A percentile compares a stretch with the other conserved stretches of the same genome.
Evolutionary conservation across 1,140 invertebrate species (phyloP).

Genomic region (Megalonaias nervosa): DNA sequence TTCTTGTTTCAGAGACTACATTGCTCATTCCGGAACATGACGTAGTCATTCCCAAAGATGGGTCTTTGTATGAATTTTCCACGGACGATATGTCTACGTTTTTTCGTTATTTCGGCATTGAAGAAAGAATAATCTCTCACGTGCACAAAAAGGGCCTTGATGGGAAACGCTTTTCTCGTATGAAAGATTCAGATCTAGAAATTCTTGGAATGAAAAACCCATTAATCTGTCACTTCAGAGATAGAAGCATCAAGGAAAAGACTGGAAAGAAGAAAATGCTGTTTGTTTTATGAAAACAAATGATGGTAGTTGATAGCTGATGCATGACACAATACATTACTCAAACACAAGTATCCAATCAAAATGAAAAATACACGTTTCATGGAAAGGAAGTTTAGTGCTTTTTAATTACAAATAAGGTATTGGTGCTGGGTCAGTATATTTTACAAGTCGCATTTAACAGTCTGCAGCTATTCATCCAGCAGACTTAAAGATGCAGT

Average conservation of each 20-base stretch:
- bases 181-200: conserved; percentile 54
- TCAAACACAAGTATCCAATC: too few species aligned
- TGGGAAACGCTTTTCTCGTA: conserved; percentile 45
- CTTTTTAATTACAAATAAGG: too few species aligned
- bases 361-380: too few species aligned
- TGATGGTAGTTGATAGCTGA: too few species aligned
- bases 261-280: conserved; percentile 27
- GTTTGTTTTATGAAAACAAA: conserved; percentile 37
- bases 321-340: too few species aligned
- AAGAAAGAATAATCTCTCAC: conserved; percentile 43
- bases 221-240: conserved; percentile 47
- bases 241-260: conserved; percentile 38
- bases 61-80: conserved; percentile 43
- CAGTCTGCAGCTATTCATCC: too few species aligned
- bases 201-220: conserved; percentile 47
- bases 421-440: too few species aligned
- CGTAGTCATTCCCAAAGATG: conserved; percentile 82
- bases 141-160: conserved; percentile 48
- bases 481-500: too few species aligned
- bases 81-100: conserved; percentile 49
- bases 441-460: too few species aligned
- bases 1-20: conserved; percentile 26
- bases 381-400: too few species aligned
- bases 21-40: conserved; percentile 72
- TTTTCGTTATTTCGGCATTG: conserved; percentile 42